phyloP scores from a whole-genome alignment of 2,113 vertebrate species.

The Channa argus region DNA sequence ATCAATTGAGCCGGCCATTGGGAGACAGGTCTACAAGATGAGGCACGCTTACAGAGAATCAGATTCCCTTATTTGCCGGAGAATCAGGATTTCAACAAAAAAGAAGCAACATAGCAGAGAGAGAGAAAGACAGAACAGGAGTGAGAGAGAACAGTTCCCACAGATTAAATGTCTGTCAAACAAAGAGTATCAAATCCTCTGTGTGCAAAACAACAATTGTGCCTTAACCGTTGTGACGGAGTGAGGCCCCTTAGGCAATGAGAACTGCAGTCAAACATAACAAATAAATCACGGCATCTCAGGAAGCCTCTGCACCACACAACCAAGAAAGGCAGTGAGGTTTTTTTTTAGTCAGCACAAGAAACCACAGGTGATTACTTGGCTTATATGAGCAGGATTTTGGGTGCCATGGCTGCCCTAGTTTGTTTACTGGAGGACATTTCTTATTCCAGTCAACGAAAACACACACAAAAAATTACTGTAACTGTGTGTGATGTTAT shows the following conservation, averaged over 20 bases:
- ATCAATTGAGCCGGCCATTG: slow-evolving; percentile 62
- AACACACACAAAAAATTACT: slow-evolving; percentile 12
- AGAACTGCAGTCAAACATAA: slow-evolving; percentile 70
- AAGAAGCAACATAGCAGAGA: slow-evolving; percentile 23
- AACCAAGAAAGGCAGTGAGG: slow-evolving; percentile 50
- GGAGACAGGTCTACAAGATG: slow-evolving; percentile 48
- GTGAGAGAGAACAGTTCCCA: slow-evolving; percentile 59
- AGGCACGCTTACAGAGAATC: slow-evolving; percentile 45
- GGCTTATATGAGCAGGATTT: slow-evolving; percentile 46
- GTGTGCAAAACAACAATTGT: slow-evolving; percentile 75
- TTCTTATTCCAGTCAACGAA: slow-evolving; percentile 36
- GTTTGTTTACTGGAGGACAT: slow-evolving; percentile 30
- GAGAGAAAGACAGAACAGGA: slow-evolving; percentile 6
- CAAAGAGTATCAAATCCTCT: slow-evolving; percentile 73
- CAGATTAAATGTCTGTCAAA: slow-evolving; percentile 77
- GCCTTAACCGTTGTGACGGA: slow-evolving; percentile 67
- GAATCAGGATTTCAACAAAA: slow-evolving; percentile 39
- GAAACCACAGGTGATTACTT: slow-evolving; percentile 67
- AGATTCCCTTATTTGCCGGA: slow-evolving; percentile 52
- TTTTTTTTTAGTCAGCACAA: slow-evolving; percentile 55
- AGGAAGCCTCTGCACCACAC: slow-evolving; percentile 67
- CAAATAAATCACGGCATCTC: slow-evolving; percentile 73
- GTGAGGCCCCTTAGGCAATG: slow-evolving; percentile 52
- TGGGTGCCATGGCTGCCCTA: slow-evolving; percentile 38
- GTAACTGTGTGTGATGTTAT: slow-evolving; percentile 22